Evolutionary conservation across 2,888 invertebrate species (phyloP).

Genomic region (Phengaris alcon): DNA sequence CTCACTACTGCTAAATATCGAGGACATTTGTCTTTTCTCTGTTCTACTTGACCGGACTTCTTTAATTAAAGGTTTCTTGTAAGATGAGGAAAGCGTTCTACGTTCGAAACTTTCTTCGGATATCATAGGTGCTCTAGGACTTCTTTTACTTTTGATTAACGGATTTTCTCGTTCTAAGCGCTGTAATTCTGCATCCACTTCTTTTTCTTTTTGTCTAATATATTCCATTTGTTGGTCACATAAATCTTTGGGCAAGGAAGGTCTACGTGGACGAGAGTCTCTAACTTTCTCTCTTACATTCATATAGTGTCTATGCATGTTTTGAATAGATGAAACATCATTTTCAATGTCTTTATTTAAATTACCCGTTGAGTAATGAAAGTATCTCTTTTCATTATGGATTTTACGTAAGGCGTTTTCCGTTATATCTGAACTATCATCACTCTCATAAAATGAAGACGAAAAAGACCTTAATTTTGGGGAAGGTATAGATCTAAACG

Average conservation of each 20-base stretch:
- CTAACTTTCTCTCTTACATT: conserved; percentile 48
- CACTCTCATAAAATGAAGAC: conserved; percentile 67
- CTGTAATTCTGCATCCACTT: conserved; percentile 82
- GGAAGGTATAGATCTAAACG: conserved; percentile 63
- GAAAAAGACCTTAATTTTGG: conserved; percentile 64
- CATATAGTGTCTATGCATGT: conserved; percentile 65
- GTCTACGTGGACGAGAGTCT: conserved; percentile 60
- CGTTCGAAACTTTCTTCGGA: conserved; percentile 54
- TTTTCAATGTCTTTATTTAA: conserved; percentile 71
- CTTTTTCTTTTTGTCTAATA: conserved; percentile 83
- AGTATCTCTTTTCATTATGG: conserved; percentile 62
- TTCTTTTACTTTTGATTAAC: conserved; percentile 45
- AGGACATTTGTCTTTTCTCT: conserved; percentile 51
- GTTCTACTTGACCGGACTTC: conserved; percentile 54
- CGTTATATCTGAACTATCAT: conserved; percentile 67
- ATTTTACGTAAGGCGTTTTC: conserved; percentile 62
- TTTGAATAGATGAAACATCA: conserved; percentile 70
- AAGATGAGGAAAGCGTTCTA: conserved; percentile 44
- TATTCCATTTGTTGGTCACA: conserved; percentile 82
- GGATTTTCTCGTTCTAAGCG: conserved; percentile 79
- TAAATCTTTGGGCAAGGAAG: conserved; percentile 83
- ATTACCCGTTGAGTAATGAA: conserved; percentile 71
- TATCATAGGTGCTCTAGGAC: conserved; percentile 64
- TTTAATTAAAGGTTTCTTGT: conserved; percentile 64
- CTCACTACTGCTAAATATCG: conserved; percentile 81